These are phyloP conservation scores for Podotricha telesiphe DNA, from an alignment of 2,888 invertebrate genomes.

Conservation along the genomic window DNA sequence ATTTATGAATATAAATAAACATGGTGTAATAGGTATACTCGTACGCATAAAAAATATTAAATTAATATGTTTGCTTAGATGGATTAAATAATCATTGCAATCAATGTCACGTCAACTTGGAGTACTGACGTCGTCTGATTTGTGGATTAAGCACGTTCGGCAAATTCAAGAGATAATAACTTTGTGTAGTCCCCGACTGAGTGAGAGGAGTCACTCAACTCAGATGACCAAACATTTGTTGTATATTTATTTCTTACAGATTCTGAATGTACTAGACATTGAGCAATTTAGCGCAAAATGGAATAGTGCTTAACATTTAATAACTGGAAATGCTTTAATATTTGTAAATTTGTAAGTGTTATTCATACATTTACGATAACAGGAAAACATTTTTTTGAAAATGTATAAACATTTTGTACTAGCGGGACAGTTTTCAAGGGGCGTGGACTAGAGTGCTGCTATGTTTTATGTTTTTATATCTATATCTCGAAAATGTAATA, in stretches of 20 bases:
- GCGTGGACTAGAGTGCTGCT: too few species aligned
- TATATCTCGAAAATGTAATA: too few species aligned
- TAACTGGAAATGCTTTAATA: not conserved
- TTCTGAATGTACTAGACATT: not conserved
- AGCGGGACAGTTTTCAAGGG: too few species aligned
- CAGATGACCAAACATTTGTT: not conserved
- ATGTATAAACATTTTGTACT: too few species aligned
- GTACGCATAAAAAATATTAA: not conserved
- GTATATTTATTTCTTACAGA: not conserved
- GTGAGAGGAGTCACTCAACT: conserved; percentile 4
- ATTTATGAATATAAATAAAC: too few species aligned
- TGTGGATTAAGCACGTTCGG: conserved; percentile 71
- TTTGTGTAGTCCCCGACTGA: conserved; percentile 47
- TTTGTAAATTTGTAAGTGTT: too few species aligned
- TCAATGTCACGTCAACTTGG: conserved; percentile 66
- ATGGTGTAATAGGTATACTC: not conserved
- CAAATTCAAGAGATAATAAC: conserved; percentile 59
- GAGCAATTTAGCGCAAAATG: not conserved
- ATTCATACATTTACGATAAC: too few species aligned
- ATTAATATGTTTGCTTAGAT: not conserved
- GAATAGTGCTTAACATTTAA: not conserved
- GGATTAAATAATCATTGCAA: conserved; percentile 57
- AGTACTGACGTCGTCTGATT: conserved; percentile 52
- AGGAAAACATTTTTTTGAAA: too few species aligned
- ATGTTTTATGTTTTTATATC: too few species aligned